Percentiles rank a stretch among this genome's conserved stretches.
Conservation (phyloP, 2,113 vertebrate genomes). For the Geococcyx californianus region DNA sequence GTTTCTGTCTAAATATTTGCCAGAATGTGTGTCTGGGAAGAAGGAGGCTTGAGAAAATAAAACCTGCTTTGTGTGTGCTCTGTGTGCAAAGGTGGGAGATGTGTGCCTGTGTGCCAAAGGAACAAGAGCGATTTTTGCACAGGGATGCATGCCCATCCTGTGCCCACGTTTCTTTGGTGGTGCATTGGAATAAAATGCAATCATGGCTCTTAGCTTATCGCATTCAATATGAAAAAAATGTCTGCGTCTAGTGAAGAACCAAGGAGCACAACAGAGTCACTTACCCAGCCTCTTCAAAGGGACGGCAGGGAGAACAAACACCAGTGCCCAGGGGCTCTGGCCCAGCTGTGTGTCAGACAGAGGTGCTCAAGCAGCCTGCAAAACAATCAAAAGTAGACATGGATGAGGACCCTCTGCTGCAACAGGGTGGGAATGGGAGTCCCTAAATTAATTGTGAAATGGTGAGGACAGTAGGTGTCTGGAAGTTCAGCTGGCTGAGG, state of each 20-base stretch:
- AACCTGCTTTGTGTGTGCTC: background rate
- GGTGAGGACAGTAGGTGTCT: background rate
- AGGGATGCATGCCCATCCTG: fast-evolving
- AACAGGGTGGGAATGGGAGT: background rate
- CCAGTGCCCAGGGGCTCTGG: background rate
- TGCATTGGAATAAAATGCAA: background rate
- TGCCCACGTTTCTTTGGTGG: background rate
- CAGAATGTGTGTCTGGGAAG: slow-evolving; percentile 42
- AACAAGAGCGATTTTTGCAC: background rate
- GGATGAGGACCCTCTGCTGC: background rate
- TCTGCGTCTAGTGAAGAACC: background rate
- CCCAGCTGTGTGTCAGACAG: background rate
- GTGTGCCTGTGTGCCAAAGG: background rate
- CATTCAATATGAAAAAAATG: background rate
- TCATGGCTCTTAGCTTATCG: background rate
- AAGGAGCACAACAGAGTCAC: background rate
- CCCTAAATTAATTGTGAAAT: background rate
- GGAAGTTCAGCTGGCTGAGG: background rate
- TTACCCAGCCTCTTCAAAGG: slow-evolving; percentile 3
- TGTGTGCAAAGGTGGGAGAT: background rate
- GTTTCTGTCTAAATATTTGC: slow-evolving; percentile 77
- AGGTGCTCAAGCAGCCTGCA: background rate
- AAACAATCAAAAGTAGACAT: background rate
- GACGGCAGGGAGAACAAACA: background rate
- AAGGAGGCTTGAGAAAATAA: slow-evolving; percentile 32